Base-by-base conservation (phyloP, 1,140 invertebrate species). In the Ephestia elutella region DNA sequence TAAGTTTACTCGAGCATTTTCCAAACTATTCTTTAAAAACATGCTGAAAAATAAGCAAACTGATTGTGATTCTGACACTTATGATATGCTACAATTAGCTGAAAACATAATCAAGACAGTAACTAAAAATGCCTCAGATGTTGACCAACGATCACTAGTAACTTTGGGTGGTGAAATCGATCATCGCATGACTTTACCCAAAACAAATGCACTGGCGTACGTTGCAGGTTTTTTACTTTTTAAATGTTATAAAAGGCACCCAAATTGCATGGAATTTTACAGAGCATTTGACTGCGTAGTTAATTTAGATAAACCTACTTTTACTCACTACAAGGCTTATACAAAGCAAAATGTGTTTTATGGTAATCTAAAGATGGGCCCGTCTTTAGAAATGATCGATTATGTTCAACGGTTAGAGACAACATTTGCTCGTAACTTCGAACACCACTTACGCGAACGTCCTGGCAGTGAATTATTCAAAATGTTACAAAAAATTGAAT, bases 371-470 rank as follows among this genome's bases (percentile, higher is more conserved):
- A 32, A 7, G 11, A 32, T 32, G 30, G 21, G 21, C 7, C 30
- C 30, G 1, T 32, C 30, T 32, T 9, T 10, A 32, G 30, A 32
- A 10, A 8, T 32, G 7, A 9, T 32, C 3, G 8, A 32, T 10
- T 32, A 32, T 10, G 30, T 32, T 51, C 30, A 59, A 13, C 8
- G 15, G 17, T n/a, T 49, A 5, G 48, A 49, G 2, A 13, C 19
- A 21, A 20, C n/a, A 15, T 59, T 59, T 49, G 48, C 32, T n/a
- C 32, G 53, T 11, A 53, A 59, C 35, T 59, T 54, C 32, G 49
- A 59, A 44, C 28, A 48, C 11, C 30, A 32, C 7, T 32, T 32
- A 10, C 30, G 30, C 1, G 30, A 54, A 18, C 51, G 20, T 25
- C 50, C 58, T 21, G 50, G 51, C 7, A 21, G 17, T 35, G 13